Evolutionary conservation across 2,888 invertebrate species (phyloP).

Genomic region (Ichneumoninae sp.): DNA sequence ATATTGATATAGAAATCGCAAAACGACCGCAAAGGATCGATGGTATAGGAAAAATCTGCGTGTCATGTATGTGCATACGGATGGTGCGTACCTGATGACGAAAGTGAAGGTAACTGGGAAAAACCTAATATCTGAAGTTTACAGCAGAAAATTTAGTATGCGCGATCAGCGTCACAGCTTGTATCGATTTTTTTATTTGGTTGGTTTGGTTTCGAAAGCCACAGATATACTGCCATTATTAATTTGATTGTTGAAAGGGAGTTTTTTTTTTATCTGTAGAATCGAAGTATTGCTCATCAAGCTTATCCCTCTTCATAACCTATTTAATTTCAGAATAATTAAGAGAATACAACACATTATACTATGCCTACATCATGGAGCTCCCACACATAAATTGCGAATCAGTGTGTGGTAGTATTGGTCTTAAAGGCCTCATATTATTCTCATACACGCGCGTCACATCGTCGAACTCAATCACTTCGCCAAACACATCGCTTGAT

Average conservation of each 20-base stretch:
- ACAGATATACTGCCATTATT: neutral
- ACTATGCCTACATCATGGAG: neutral
- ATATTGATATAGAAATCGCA: constrained; percentile 25
- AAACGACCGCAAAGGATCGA: constrained; percentile 30
- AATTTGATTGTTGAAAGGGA: neutral
- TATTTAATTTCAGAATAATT: too few species aligned
- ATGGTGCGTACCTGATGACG: neutral
- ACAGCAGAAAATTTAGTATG: neutral
- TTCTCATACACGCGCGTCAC: neutral
- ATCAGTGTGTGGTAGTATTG: neutral
- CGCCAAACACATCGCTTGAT: neutral
- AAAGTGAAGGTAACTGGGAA: neutral
- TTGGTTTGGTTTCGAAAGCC: too few species aligned
- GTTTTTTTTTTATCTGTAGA: neutral
- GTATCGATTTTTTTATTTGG: neutral
- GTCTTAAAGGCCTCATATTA: neutral
- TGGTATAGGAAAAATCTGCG: constrained; percentile 13
- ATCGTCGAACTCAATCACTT: neutral
- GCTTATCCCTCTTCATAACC: too few species aligned
- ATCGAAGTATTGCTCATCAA: too few species aligned
- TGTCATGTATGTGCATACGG: constrained; percentile 1
- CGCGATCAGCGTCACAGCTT: neutral
- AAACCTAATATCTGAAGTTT: neutral
- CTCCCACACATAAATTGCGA: neutral
- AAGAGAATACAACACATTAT: too few species aligned